A percentile compares a stretch with the other conserved stretches of the same genome.
These are phyloP conservation scores for Urocitellus parryii DNA, from an alignment of 2,113 vertebrate species.

Conservation along the genomic window DNA sequence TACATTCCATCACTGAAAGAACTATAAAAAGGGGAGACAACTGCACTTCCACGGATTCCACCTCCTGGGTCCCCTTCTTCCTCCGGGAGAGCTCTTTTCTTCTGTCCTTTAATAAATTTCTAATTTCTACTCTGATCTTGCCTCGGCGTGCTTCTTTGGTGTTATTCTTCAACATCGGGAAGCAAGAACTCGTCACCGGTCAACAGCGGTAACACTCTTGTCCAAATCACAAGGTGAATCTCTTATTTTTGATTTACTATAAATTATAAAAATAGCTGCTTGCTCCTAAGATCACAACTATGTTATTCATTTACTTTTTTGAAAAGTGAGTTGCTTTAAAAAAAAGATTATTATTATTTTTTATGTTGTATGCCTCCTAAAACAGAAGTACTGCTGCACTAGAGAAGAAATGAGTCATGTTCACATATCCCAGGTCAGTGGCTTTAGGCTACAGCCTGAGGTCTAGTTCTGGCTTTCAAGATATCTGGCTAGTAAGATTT, in stretches of 20 bases:
- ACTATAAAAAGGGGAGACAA: no score
- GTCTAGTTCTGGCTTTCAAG: neutral
- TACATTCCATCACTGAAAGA: no score
- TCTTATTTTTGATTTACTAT: neutral
- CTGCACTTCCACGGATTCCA: no score
- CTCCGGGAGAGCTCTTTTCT: no score
- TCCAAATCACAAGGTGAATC: neutral
- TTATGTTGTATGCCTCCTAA: neutral
- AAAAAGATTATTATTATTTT: neutral
- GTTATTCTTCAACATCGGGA: no score
- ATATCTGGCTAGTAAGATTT: neutral
- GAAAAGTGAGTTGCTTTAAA: neutral
- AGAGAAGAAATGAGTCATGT: neutral
- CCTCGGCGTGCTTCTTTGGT: no score
- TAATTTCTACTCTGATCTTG: no score
- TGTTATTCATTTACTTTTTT: neutral
- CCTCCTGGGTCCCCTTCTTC: no score
- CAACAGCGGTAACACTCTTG: no score
- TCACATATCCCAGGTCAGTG: no score
- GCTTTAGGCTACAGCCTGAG: neutral
- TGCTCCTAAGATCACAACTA: neutral
- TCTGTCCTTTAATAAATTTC: no score
- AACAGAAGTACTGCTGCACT: neutral
- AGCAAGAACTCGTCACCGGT: no score
- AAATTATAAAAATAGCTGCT: constrained; percentile 38